Percentiles rank a stretch among this genome's conserved stretches.
phyloP scores from a whole-genome alignment of 2,113 vertebrate species.

The Chaenogobius annularis region DNA sequence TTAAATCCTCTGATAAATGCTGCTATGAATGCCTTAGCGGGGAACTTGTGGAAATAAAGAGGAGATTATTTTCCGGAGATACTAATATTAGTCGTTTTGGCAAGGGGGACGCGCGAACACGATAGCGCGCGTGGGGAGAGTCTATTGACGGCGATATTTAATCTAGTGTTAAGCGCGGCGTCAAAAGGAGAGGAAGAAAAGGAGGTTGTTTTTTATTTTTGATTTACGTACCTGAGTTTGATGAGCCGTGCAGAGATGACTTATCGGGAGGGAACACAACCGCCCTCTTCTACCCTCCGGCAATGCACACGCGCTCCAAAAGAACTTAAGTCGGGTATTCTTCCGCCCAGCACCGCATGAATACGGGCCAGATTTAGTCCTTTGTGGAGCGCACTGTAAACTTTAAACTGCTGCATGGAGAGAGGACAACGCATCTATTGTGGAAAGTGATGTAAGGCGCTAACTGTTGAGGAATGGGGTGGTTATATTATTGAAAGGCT shows the following conservation, averaged over 20 bases:
- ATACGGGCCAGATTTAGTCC: conserved; percentile 27
- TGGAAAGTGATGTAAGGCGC: conserved; percentile 12
- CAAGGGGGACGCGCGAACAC: conserved; percentile 62
- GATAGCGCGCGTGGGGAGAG: conserved; percentile 66
- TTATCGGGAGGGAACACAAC: conserved; percentile 74
- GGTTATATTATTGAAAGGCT: not conserved
- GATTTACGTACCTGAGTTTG: conserved; percentile 73
- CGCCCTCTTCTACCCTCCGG: conserved; percentile 61
- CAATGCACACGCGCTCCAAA: conserved; percentile 53
- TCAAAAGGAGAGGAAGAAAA: conserved; percentile 67
- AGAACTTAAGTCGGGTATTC: conserved; percentile 65
- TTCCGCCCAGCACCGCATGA: conserved; percentile 43
- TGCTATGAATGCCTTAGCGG: conserved; percentile 73
- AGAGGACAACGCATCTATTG: conserved; percentile 27
- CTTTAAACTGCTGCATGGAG: conserved; percentile 33
- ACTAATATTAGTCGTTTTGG: conserved; percentile 83
- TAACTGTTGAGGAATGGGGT: conserved; percentile 17
- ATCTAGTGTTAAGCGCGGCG: conserved; percentile 72
- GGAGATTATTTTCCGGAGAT: conserved; percentile 79
- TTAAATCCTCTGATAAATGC: conserved; percentile 83
- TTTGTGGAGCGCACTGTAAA: conserved; percentile 25
- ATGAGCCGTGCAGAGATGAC: conserved; percentile 70
- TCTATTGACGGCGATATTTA: conserved; percentile 73
- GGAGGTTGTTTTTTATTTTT: conserved; percentile 50
- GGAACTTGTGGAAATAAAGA: conserved; percentile 76